Conservation (phyloP, 1,140 invertebrate species). For the Drosophila sturtevanti region DNA sequence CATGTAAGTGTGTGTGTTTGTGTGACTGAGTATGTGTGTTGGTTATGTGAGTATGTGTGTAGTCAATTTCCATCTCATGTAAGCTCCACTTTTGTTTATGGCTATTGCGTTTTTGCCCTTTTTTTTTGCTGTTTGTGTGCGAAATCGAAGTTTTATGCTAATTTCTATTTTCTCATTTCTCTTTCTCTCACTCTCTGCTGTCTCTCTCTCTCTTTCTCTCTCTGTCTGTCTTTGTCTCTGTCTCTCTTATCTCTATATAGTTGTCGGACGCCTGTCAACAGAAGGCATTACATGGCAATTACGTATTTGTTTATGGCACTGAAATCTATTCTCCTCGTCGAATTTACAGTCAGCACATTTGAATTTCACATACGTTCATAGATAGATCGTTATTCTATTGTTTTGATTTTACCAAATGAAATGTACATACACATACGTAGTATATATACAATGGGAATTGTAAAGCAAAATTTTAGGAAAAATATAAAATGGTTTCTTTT, state of each 20-base stretch:
- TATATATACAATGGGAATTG: not conserved
- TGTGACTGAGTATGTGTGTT: constrained; percentile 8
- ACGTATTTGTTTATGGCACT: constrained; percentile 73
- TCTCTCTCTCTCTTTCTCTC: constrained; percentile 17
- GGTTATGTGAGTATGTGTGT: not conserved
- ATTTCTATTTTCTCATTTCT: constrained; percentile 45
- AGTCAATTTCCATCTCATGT: constrained; percentile 12
- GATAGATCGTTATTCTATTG: not conserved
- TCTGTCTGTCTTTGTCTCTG: too few relatives aligned
- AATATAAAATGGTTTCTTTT: too few relatives aligned
- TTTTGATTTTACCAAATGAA: not conserved
- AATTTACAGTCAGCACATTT: constrained; percentile 35
- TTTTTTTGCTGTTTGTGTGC: constrained; percentile 43
- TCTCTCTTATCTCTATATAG: constrained; percentile 55
- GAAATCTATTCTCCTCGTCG: constrained; percentile 45
- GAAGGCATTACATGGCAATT: constrained; percentile 77
- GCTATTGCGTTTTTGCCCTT: constrained; percentile 64
- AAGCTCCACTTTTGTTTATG: constrained; percentile 52
- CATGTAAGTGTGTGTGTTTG: not conserved
- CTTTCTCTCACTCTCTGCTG: constrained; percentile 17
- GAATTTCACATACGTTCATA: constrained; percentile 10
- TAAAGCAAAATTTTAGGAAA: too few relatives aligned
- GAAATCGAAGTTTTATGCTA: constrained; percentile 80
- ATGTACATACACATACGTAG: not conserved
- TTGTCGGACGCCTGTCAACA: constrained; percentile 74